Evolutionary conservation across 1,140 invertebrate genomes (phyloP).

Genomic region (Tetramorium simillimum): DNA sequence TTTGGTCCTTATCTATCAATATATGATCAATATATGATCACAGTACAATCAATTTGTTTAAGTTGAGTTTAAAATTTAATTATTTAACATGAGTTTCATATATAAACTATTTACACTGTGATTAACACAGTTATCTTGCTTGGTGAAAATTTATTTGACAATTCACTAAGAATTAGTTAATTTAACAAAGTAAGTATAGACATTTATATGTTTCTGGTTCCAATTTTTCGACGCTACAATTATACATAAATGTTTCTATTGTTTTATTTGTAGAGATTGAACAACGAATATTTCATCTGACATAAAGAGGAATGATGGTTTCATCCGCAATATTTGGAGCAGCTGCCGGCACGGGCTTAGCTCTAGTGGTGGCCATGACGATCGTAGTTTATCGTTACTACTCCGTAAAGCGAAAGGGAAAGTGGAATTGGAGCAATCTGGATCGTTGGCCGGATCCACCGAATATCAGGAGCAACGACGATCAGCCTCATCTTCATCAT

Average conservation of each 20-base stretch:
- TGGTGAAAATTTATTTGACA: too few species aligned
- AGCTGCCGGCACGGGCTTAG: slow-evolving; percentile 88
- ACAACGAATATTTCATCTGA: neutral
- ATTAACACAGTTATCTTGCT: neutral
- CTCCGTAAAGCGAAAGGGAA: slow-evolving; percentile 84
- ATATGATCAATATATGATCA: neutral
- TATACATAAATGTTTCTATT: neutral
- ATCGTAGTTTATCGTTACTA: slow-evolving; percentile 89
- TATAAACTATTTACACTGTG: neutral
- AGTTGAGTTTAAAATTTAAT: neutral
- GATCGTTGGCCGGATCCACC: slow-evolving; percentile 83
- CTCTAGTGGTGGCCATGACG: slow-evolving; percentile 88
- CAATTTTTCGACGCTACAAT: neutral
- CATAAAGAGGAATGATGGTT: slow-evolving; percentile 82
- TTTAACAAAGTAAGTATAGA: neutral
- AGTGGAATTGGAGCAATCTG: slow-evolving; percentile 86
- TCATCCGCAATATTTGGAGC: slow-evolving; percentile 88
- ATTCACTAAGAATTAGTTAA: neutral
- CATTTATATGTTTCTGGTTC: neutral
- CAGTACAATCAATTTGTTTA: neutral
- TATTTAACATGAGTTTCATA: neutral
- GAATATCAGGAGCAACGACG: slow-evolving; percentile 2
- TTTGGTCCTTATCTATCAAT: neutral
- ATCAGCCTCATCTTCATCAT: slow-evolving; percentile 23
- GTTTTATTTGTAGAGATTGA: neutral